A percentile compares a stretch with the other conserved stretches of the same genome.
Conservation (phyloP, 2,797 vertebrate genomes). For the Nyctibius grandis region DNA sequence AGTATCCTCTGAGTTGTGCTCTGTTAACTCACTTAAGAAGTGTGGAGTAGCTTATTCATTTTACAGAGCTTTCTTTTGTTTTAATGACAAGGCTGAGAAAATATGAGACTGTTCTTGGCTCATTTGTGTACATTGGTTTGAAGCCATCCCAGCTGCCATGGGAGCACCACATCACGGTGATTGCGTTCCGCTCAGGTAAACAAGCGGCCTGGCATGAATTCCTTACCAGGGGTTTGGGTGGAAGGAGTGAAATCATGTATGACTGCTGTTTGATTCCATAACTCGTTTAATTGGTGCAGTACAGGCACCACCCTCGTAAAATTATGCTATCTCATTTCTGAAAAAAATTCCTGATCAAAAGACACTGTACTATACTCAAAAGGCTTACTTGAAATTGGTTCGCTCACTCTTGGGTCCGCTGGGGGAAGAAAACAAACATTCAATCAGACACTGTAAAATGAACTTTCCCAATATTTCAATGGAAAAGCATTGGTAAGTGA, state of each 20-base stretch:
- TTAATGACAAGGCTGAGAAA: slow-evolving; percentile 45
- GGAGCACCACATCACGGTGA: not conserved
- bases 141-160: slow-evolving; percentile 16
- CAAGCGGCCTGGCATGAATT: slow-evolving; percentile 51
- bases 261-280: not conserved
- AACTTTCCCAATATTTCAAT: not conserved
- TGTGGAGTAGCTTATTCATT: not conserved
- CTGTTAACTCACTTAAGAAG: slow-evolving; percentile 41
- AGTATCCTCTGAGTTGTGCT: not conserved
- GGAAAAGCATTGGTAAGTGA: not conserved
- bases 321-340: slow-evolving; percentile 2
- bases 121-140: slow-evolving; percentile 22
- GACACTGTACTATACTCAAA: not conserved
- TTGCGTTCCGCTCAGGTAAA: slow-evolving; percentile 43
- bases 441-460: slow-evolving; percentile 25
- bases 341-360: slow-evolving; percentile 27
- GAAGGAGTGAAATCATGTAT: slow-evolving; percentile 51
- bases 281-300: not conserved
- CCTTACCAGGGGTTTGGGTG: not conserved
- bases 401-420: slow-evolving; percentile 95
- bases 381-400: slow-evolving; percentile 88
- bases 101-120: slow-evolving; percentile 14
- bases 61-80: slow-evolving; percentile 8
- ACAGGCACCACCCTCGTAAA: not conserved
- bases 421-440: slow-evolving; percentile 54